Evolutionary conservation across 2,888 invertebrate genomes (phyloP), one percentile per base, ranked within the genome.

Genomic region (Elmis aenea): DNA sequence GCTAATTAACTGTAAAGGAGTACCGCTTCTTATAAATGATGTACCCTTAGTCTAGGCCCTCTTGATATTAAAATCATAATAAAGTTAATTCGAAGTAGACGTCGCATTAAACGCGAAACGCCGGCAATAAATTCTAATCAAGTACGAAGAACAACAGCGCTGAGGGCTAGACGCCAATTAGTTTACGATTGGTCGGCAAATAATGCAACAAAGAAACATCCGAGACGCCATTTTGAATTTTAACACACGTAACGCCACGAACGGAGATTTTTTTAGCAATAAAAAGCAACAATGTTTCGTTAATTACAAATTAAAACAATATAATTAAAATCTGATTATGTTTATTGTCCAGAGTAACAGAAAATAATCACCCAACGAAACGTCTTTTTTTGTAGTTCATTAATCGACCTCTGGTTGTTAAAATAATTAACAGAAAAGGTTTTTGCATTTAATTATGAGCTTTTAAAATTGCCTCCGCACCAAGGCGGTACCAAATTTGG

Each of bases 41-140:
- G n/a, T n/a, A n/a, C n/a, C n/a, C n/a, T 34, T 33, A 33, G 29
- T 23, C 15, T 14, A 16, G 35, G 32, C 33, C 33, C 30, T 28
- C 52, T 33, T 50, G 28, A 45, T 42, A 48, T 43, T 43, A 55
- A 55, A 57, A 51, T 50, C 50, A 47, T 56, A 58, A 58, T 57
- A 58, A 58, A 58, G 45, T 58, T 58, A 58, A 58, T 58, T 57
- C 51, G 52, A 51, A 47, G 49, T 55, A 55, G 57, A 55, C 51
- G 52, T 57, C 55, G 46, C 52, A 50, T 54, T 48, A 56, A 58
- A 54, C 50, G 52, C 52, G 51, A 55, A 54, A 52, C 54, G 48
- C 45, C 48, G 41, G 50, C 43, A 45, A 57, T 59, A 58, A 58
- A 59, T 58, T 55, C 52, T 56, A 58, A 59, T 59, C 59, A 59